Conservation (phyloP, 2,797 vertebrate species). For the Pseudomugil tenellus region DNA sequence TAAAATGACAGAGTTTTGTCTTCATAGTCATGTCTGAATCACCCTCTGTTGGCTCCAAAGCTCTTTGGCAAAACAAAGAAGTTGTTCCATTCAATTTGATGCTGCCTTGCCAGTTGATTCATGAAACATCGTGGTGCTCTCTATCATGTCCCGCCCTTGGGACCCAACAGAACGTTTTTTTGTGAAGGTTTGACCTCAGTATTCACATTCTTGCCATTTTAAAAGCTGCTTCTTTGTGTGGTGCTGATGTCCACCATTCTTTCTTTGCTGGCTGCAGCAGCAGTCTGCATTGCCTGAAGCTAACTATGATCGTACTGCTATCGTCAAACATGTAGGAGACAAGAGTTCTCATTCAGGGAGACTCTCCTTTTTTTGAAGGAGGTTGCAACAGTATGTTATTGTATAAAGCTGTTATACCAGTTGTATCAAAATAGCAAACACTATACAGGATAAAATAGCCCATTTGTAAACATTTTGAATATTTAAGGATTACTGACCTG, state of each 20-base stretch:
- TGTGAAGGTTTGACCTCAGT: slow-evolving; percentile 69
- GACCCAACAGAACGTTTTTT: slow-evolving; percentile 56
- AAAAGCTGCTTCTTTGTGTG: slow-evolving; percentile 75
- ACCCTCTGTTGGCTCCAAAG: slow-evolving; percentile 43
- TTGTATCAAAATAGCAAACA: slow-evolving; percentile 27
- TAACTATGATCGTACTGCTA: slow-evolving; percentile 70
- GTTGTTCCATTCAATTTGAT: slow-evolving; percentile 49
- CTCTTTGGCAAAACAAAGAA: slow-evolving; percentile 41
- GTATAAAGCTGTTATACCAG: slow-evolving; percentile 32
- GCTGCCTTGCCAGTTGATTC: slow-evolving; percentile 51
- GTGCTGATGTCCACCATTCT: slow-evolving; percentile 59
- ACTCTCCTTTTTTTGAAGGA: slow-evolving; percentile 39
- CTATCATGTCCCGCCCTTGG: slow-evolving; percentile 33
- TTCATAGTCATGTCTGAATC: slow-evolving; percentile 55
- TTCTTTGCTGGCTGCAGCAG: slow-evolving; percentile 49
- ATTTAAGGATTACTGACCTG: slow-evolving; percentile 1
- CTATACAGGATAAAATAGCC: slow-evolving; percentile 43
- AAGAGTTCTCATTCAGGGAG: slow-evolving; percentile 68
- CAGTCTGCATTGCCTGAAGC: slow-evolving; percentile 65
- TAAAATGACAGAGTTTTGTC: slow-evolving; percentile 54
- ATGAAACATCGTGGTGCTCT: slow-evolving; percentile 38
- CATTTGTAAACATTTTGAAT: slow-evolving; percentile 28
- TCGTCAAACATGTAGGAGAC: slow-evolving; percentile 70
- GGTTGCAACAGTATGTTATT: slow-evolving; percentile 26
- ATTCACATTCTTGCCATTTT: slow-evolving; percentile 72